These are phyloP conservation scores for Camponotus fellah DNA, from an alignment of 2,888 invertebrate genomes.

Conservation along the genomic window DNA sequence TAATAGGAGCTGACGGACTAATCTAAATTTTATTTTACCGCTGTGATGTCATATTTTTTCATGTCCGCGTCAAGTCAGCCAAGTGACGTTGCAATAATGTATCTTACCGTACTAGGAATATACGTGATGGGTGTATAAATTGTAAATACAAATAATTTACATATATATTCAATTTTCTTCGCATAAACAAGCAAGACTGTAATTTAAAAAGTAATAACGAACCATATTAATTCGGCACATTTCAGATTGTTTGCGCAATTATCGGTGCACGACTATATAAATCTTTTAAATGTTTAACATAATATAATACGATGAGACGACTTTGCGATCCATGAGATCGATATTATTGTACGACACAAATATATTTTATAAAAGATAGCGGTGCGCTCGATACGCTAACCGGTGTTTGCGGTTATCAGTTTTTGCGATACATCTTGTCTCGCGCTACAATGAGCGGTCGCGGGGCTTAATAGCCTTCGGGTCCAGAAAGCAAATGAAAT, in stretches of 20 bases:
- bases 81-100: slow-evolving; percentile 47
- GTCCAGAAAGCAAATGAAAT: slow-evolving; percentile 70
- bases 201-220: background rate
- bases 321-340: background rate
- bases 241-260: background rate
- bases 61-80: background rate
- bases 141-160: background rate
- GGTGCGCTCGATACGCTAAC: background rate
- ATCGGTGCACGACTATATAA: background rate
- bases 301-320: background rate
- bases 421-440: slow-evolving; percentile 13
- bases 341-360: background rate
- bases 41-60: slow-evolving; percentile 44
- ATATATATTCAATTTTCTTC: background rate
- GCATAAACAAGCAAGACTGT: background rate
- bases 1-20: slow-evolving; percentile 65
- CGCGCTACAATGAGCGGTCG: slow-evolving; percentile 65
- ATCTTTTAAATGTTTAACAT: background rate
- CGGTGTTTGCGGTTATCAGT: slow-evolving; percentile 7
- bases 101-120: background rate
- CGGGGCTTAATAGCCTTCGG: slow-evolving; percentile 65
- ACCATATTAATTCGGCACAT: background rate
- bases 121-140: background rate
- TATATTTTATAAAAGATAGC: background rate
- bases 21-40: slow-evolving; percentile 62